Conservation (phyloP, 2,888 invertebrate genomes). For the Drosophila eohydei region DNA sequence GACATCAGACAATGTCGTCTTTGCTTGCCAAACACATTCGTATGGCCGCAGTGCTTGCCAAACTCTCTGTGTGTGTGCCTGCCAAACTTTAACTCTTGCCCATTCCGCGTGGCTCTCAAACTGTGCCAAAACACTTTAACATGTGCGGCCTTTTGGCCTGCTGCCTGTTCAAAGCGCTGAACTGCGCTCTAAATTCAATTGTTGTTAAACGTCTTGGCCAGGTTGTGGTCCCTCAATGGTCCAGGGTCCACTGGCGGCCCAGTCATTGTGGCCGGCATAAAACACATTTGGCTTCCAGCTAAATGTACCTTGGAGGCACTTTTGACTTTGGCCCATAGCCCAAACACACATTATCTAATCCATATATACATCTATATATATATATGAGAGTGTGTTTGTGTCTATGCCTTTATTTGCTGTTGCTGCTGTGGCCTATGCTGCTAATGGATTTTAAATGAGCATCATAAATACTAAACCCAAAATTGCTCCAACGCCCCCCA, state of each 20-base stretch:
- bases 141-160: background rate
- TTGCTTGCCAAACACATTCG: conserved; percentile 40
- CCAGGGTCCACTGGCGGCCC: conserved; percentile 18
- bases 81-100: conserved; percentile 18
- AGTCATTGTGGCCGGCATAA: conserved; percentile 34
- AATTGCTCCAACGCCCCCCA: conserved; percentile 67
- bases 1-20: conserved; percentile 59
- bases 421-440: conserved; percentile 60
- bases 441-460: conserved; percentile 85
- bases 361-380: background rate
- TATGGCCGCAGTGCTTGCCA: background rate
- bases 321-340: conserved; percentile 64
- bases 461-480: conserved; percentile 82
- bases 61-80: conserved; percentile 3
- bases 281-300: conserved; percentile 48
- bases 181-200: conserved; percentile 67
- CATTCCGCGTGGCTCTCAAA: conserved; percentile 11
- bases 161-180: conserved; percentile 19
- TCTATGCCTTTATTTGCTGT: conserved; percentile 53
- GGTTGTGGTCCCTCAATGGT: conserved; percentile 34
- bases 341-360: conserved; percentile 44
- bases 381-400: conserved; percentile 7
- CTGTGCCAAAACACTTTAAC: conserved; percentile 7
- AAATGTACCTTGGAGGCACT: conserved; percentile 79
- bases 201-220: conserved; percentile 70